Evolutionary conservation across 2,113 vertebrate species (phyloP).

Genomic region (Halichoeres trimaculatus): DNA sequence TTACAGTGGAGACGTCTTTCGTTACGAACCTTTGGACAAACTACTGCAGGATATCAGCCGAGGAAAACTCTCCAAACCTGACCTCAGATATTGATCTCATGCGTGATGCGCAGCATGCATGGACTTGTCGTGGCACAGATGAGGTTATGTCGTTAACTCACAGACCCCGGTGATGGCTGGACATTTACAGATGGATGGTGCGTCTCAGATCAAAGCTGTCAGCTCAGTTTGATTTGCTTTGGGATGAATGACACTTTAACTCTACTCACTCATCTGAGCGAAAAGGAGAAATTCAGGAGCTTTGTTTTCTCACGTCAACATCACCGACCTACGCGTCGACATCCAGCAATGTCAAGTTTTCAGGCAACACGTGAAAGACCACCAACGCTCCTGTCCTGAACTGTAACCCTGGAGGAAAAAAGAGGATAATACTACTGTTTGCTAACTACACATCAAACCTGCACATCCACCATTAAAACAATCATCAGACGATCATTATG

Average conservation of each 20-base stretch:
- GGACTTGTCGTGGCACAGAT: conserved; percentile 47
- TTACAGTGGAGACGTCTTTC: neutral
- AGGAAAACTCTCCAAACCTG: conserved; percentile 13
- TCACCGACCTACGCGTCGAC: conserved; percentile 38
- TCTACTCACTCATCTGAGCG: conserved; percentile 4
- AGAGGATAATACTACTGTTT: neutral
- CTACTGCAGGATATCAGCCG: neutral
- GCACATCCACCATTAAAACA: conserved; percentile 24
- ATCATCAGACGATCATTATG: conserved; percentile 44
- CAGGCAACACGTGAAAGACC: conserved; percentile 66
- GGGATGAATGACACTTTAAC: conserved; percentile 9
- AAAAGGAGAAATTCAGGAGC: conserved; percentile 28
- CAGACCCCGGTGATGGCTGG: conserved; percentile 47
- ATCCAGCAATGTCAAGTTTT: conserved; percentile 60
- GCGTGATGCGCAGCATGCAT: conserved; percentile 65
- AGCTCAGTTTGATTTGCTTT: neutral
- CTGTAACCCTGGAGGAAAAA: conserved; percentile 6
- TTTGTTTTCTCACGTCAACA: conserved; percentile 9
- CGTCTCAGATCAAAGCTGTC: conserved; percentile 5
- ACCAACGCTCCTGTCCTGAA: conserved; percentile 5
- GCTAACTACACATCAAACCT: conserved; percentile 32
- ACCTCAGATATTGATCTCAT: conserved; percentile 39
- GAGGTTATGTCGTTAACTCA: conserved; percentile 42
- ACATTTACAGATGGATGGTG: conserved; percentile 23
- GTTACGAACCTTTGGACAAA: no score